Percentiles rank a stretch among this genome's conserved stretches.
These are phyloP conservation scores for Lordiphosa clarofinis DNA, from an alignment of 1,140 invertebrate genomes.

Conservation along the genomic window DNA sequence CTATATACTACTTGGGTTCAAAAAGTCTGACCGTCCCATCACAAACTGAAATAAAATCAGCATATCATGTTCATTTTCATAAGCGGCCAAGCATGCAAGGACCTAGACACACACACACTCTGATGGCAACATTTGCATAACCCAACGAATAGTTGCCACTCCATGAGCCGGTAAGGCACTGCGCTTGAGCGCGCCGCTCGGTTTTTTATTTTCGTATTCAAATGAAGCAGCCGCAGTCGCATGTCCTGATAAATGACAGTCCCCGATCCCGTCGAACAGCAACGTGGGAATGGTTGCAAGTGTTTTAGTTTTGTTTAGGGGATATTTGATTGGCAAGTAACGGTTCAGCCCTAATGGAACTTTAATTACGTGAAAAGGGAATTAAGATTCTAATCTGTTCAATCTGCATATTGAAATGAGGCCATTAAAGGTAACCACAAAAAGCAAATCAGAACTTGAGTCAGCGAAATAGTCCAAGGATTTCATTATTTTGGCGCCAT, in stretches of 20 bases:
- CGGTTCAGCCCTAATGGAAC: neutral
- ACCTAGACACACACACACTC: constrained; percentile 10
- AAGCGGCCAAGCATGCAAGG: constrained; percentile 64
- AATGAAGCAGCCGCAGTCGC: constrained; percentile 38
- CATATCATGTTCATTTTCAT: constrained; percentile 71
- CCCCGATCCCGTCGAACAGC: constrained; percentile 10
- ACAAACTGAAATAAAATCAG: constrained; percentile 46
- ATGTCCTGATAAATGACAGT: constrained; percentile 64
- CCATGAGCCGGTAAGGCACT: constrained; percentile 37
- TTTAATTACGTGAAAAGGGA: neutral
- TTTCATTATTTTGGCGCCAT: neutral
- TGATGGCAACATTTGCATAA: constrained; percentile 58
- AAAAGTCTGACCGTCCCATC: constrained; percentile 12
- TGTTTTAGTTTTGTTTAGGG: constrained; percentile 13
- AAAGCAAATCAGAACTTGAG: neutral
- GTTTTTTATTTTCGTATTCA: constrained; percentile 36
- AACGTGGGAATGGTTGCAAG: constrained; percentile 64
- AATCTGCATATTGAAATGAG: constrained; percentile 12
- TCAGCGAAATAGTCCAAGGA: too few species aligned
- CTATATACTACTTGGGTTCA: neutral
- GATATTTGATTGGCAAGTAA: constrained; percentile 9
- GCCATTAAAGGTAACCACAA: neutral
- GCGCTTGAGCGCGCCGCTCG: constrained; percentile 52
- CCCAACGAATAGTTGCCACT: constrained; percentile 2
- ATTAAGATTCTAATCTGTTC: constrained; percentile 3